Conservation (phyloP, 2,888 invertebrate genomes). For the Platerodrilus igneus region DNA sequence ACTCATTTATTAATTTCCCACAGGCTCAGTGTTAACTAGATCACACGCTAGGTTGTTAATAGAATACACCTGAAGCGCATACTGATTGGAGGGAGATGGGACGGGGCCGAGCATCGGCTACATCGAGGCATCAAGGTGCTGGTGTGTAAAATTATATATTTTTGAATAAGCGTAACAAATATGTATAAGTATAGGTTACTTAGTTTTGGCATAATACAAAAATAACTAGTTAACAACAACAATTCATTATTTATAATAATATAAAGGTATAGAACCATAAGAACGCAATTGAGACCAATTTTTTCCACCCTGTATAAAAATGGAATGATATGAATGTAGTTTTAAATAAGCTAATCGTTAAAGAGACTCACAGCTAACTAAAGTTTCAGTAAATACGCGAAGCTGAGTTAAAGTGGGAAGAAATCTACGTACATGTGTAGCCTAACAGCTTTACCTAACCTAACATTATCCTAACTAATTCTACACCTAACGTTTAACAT, state of each 20-base stretch:
- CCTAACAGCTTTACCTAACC: conserved; percentile 42
- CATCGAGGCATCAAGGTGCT: conserved; percentile 46
- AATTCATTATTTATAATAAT: conserved; percentile 23
- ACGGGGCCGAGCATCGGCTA: conserved; percentile 36
- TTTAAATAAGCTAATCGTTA: conserved; percentile 25
- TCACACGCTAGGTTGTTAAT: conserved; percentile 13
- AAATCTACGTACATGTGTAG: conserved; percentile 39
- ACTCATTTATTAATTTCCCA: conserved; percentile 27
- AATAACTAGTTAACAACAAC: conserved; percentile 46
- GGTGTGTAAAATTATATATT: conserved; percentile 42
- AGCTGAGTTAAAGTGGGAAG: conserved; percentile 37
- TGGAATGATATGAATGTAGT: conserved; percentile 31
- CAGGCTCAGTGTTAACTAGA: conserved; percentile 8
- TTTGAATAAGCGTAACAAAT: conserved; percentile 40
- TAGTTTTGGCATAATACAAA: conserved; percentile 41
- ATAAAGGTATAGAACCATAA: no score
- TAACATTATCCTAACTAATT: no score
- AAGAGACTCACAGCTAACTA: conserved; percentile 30
- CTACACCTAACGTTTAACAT: conserved; percentile 43
- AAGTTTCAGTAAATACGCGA: conserved; percentile 31
- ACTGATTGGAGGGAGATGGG: conserved; percentile 39
- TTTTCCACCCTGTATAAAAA: conserved; percentile 27
- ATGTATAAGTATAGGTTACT: conserved; percentile 25
- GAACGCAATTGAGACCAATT: conserved; percentile 11
- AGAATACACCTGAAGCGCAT: conserved; percentile 31